These are phyloP conservation scores for Hoplodrina blanda DNA, from an alignment of 2,888 invertebrate genomes.

Conservation along the genomic window DNA sequence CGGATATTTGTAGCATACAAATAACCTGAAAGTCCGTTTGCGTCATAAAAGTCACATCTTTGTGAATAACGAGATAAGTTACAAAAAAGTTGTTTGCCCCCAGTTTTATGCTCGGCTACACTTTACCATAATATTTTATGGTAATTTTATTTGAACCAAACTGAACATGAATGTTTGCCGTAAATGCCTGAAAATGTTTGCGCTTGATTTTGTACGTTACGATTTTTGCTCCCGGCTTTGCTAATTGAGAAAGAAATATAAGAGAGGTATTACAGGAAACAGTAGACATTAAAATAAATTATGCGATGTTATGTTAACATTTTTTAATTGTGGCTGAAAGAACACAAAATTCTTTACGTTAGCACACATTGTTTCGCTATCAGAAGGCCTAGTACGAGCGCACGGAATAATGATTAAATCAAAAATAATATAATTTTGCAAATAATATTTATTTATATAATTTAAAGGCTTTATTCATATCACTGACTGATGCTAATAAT, in stretches of 20 bases:
- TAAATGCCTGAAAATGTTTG: constrained; percentile 64
- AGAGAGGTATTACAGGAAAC: not conserved
- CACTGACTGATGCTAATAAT: no score
- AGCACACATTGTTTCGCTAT: not conserved
- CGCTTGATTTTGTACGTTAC: constrained; percentile 45
- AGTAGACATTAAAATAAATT: not conserved
- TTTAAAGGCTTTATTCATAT: no score
- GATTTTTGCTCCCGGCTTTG: constrained; percentile 13
- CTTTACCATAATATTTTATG: constrained; percentile 84
- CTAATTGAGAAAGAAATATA: constrained; percentile 33
- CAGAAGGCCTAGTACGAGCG: not conserved
- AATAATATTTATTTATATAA: no score
- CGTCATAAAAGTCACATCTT: constrained; percentile 87
- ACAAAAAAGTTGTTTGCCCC: constrained; percentile 80
- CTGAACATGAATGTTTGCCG: constrained; percentile 69
- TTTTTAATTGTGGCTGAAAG: not conserved
- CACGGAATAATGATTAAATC: no score
- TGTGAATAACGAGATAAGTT: constrained; percentile 87
- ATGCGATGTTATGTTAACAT: constrained; percentile 2
- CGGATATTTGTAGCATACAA: constrained; percentile 80
- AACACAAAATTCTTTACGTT: not conserved
- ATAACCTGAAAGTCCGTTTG: constrained; percentile 83
- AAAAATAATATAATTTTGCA: no score
- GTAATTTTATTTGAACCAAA: constrained; percentile 82
- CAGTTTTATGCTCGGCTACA: constrained; percentile 80